Conservation (phyloP, 2,888 invertebrate genomes). For the Tinea trinotella region DNA sequence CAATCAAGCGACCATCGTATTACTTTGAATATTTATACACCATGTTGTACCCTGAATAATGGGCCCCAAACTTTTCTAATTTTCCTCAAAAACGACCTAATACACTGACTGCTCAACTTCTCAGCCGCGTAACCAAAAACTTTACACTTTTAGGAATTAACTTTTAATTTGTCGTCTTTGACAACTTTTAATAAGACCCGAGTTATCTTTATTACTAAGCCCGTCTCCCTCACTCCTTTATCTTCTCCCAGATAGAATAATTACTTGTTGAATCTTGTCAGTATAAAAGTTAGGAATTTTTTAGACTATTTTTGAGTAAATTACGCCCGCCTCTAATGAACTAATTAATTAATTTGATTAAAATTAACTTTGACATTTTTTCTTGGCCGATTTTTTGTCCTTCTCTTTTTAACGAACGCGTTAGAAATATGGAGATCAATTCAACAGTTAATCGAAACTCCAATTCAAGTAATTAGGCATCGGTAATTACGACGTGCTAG, state of each 20-base stretch:
- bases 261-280: slow-evolving; percentile 10
- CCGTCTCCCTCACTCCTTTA: not conserved
- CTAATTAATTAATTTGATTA: not conserved
- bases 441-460: no score
- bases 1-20: not conserved
- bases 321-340: not conserved
- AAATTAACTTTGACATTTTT: not conserved
- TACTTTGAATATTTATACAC: not conserved
- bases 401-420: no score
- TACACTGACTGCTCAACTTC: not conserved
- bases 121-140: not conserved
- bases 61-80: not conserved
- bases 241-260: not conserved
- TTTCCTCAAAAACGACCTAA: not conserved
- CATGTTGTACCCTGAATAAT: not conserved
- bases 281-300: not conserved
- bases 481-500: no score
- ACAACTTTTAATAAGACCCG: not conserved
- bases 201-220: not conserved
- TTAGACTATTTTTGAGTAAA: not conserved
- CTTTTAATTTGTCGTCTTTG: slow-evolving; percentile 7
- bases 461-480: no score
- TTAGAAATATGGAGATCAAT: no score
- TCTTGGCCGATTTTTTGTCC: no score
- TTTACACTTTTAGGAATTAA: slow-evolving; percentile 6